Conservation (phyloP, 2,113 vertebrate genomes). For the Circaetus cinerascens region DNA sequence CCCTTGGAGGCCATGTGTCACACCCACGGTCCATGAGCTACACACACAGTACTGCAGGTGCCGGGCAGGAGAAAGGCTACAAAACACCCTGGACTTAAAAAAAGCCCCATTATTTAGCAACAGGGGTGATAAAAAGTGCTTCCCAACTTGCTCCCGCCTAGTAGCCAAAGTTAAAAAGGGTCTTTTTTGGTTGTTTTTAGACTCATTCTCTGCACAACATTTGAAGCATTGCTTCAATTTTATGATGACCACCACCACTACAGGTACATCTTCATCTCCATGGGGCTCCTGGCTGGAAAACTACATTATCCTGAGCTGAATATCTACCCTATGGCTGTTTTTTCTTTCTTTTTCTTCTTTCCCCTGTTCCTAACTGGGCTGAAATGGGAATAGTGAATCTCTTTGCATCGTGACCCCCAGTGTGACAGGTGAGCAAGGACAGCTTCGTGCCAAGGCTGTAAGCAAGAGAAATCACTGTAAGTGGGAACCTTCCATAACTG, state of each 20-base stretch:
- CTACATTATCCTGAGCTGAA: not conserved
- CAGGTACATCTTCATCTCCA: accelerated
- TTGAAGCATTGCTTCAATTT: not conserved
- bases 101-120: not conserved
- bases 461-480: not conserved
- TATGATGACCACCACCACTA: too few relatives aligned
- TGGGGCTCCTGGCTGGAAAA: not conserved
- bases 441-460: not conserved
- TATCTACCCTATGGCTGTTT: not conserved
- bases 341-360: not conserved
- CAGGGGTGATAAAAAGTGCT: not conserved
- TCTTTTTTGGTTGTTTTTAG: not conserved
- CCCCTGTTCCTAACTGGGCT: not conserved
- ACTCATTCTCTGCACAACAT: not conserved
- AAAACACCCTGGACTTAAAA: not conserved
- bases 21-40: not conserved
- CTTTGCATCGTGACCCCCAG: accelerated
- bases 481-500: not conserved
- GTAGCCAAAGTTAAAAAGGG: not conserved
- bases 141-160: not conserved
- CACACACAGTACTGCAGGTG: not conserved
- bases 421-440: not conserved
- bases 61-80: not conserved
- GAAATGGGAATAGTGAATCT: not conserved
- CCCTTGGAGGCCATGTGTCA: accelerated